Conservation (phyloP, 2,113 vertebrate genomes). For the Calypte anna region DNA sequence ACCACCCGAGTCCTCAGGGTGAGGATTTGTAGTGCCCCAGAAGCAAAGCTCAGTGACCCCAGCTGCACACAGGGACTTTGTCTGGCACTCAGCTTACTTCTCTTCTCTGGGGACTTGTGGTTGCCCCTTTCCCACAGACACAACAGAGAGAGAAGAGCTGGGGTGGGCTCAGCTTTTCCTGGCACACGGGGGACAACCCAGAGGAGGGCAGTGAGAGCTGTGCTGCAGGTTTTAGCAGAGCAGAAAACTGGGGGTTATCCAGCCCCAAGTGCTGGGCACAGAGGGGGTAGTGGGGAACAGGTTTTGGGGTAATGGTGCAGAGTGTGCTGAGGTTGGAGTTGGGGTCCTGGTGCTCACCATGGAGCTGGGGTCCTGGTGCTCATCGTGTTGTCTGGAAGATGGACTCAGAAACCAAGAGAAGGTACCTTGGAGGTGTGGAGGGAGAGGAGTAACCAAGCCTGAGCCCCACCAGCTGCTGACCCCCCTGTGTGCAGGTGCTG, state of each 20-base stretch:
- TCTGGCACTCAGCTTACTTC: background rate
- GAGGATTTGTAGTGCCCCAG: background rate
- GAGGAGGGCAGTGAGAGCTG: background rate
- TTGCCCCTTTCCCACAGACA: background rate
- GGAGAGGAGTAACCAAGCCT: background rate
- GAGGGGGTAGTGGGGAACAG: background rate
- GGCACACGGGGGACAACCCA: rapidly evolving
- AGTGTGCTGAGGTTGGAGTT: background rate
- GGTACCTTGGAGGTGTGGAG: too few species aligned
- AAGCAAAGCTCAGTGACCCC: background rate
- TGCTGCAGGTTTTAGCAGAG: background rate
- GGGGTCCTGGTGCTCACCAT: rapidly evolving
- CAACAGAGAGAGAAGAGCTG: background rate
- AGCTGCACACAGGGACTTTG: background rate
- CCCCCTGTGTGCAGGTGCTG: background rate
- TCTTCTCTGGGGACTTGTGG: background rate
- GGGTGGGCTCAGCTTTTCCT: background rate
- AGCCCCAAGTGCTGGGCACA: background rate
- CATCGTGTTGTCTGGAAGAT: background rate
- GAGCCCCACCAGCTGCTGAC: background rate
- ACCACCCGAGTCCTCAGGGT: rapidly evolving
- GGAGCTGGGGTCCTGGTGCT: background rate
- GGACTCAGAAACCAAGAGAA: background rate
- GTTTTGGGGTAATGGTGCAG: background rate
- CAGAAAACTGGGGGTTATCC: background rate